Percentiles rank a stretch among this genome's conserved stretches.
Evolutionary conservation across 2,888 invertebrate genomes (phyloP).

Genomic region (Temnothorax unifasciatus): DNA sequence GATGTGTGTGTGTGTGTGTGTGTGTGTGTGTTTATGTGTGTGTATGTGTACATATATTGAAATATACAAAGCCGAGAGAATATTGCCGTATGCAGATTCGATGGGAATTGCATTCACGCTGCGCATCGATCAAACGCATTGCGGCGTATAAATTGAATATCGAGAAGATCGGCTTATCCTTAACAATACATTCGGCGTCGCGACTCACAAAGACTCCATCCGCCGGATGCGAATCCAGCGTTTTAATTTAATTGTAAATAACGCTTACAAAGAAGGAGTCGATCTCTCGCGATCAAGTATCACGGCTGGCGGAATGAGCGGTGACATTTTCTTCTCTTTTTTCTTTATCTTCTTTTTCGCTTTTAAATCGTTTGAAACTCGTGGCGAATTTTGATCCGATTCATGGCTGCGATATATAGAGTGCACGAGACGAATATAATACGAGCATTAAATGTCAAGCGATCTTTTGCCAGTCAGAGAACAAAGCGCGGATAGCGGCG

Average conservation of each 20-base stretch:
- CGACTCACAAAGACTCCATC: conserved; percentile 55
- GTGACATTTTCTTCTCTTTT: no score
- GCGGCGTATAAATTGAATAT: conserved; percentile 78
- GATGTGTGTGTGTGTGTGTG: conserved; percentile 51
- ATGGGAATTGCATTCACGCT: conserved; percentile 74
- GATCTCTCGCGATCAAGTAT: neutral
- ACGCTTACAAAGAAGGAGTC: conserved; percentile 43
- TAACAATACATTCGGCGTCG: conserved; percentile 72
- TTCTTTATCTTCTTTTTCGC: neutral
- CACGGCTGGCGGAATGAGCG: neutral
- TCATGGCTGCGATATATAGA: conserved; percentile 28
- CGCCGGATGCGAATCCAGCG: conserved; percentile 42
- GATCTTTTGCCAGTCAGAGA: conserved; percentile 33
- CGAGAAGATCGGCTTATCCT: conserved; percentile 77
- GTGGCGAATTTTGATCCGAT: conserved; percentile 67
- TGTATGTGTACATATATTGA: conserved; percentile 53
- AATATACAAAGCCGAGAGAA: conserved; percentile 66
- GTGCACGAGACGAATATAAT: conserved; percentile 62
- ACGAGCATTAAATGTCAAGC: conserved; percentile 68
- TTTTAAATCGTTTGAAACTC: conserved; percentile 22
- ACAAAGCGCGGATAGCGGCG: conserved; percentile 2
- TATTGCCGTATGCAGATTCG: conserved; percentile 77
- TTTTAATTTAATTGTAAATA: conserved; percentile 75
- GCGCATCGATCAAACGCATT: conserved; percentile 76
- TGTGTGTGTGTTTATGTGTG: neutral